A percentile compares a stretch with the other conserved stretches of the same genome.
Evolutionary conservation across 2,888 invertebrate species (phyloP).

Genomic region (Spialia ferax): DNA sequence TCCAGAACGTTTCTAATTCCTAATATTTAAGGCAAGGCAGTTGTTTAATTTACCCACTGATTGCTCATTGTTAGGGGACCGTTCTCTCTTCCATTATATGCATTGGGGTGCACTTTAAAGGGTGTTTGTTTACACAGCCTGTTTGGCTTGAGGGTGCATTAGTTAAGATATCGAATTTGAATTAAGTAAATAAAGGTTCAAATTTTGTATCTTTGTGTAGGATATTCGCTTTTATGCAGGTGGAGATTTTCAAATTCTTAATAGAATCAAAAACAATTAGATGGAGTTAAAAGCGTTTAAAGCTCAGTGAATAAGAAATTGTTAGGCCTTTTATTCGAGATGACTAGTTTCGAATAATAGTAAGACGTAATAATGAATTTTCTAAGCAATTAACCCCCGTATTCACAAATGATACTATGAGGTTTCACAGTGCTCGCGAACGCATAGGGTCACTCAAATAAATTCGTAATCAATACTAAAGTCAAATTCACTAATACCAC

Average conservation of each 20-base stretch:
- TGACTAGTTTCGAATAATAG: no score
- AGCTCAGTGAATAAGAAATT: no score
- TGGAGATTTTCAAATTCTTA: neutral
- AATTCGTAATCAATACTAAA: no score
- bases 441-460: no score
- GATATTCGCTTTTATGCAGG: neutral
- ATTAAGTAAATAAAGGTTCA: slow-evolving; percentile 54
- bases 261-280: no score
- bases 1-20: slow-evolving; percentile 11
- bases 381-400: no score
- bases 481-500: no score
- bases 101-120: slow-evolving; percentile 67
- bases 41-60: slow-evolving; percentile 84
- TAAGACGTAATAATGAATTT: no score
- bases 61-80: slow-evolving; percentile 79
- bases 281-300: no score
- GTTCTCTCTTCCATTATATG: slow-evolving; percentile 59
- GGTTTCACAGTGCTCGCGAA: no score
- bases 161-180: slow-evolving; percentile 62
- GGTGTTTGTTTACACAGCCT: slow-evolving; percentile 59
- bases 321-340: no score
- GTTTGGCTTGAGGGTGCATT: slow-evolving; percentile 72
- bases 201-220: slow-evolving; percentile 4
- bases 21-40: slow-evolving; percentile 58
- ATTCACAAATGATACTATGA: no score